Percentiles rank a stretch among this genome's conserved stretches.
Conservation (phyloP, 2,888 invertebrate species). For the Leptopterna dolabrata region DNA sequence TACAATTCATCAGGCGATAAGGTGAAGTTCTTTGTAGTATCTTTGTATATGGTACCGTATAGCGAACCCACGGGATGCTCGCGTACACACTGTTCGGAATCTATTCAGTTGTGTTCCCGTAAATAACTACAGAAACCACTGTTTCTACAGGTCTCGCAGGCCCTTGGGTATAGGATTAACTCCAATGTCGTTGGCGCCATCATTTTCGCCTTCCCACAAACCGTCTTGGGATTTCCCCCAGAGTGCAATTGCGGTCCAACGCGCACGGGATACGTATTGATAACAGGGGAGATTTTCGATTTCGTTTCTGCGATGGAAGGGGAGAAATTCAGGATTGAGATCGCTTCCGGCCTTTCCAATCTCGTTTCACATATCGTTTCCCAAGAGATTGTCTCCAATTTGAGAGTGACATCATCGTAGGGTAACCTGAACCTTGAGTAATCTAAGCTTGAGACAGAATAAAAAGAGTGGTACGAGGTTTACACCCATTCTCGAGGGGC, state of each 20-base stretch:
- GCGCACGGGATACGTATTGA: background rate
- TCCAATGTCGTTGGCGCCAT: background rate
- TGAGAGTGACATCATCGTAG: background rate
- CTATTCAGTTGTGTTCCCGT: no score
- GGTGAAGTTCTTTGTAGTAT: no score
- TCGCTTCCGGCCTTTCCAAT: conserved; percentile 7
- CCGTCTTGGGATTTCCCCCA: background rate
- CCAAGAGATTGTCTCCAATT: background rate
- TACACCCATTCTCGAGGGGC: no score
- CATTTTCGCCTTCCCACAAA: background rate
- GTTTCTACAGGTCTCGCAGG: no score
- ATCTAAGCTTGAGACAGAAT: no score
- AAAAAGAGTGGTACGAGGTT: no score
- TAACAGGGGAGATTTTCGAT: background rate
- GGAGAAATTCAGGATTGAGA: background rate
- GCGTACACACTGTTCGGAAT: no score
- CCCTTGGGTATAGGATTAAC: no score
- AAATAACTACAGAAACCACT: no score
- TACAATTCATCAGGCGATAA: no score
- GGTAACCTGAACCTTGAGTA: background rate
- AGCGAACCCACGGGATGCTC: no score
- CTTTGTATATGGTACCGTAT: no score
- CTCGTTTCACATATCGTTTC: background rate
- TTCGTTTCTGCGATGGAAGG: background rate
- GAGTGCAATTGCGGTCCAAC: background rate